phyloP scores from a whole-genome alignment of 2,797 vertebrate genomes.

The Petrocephalus schoutedeni region DNA sequence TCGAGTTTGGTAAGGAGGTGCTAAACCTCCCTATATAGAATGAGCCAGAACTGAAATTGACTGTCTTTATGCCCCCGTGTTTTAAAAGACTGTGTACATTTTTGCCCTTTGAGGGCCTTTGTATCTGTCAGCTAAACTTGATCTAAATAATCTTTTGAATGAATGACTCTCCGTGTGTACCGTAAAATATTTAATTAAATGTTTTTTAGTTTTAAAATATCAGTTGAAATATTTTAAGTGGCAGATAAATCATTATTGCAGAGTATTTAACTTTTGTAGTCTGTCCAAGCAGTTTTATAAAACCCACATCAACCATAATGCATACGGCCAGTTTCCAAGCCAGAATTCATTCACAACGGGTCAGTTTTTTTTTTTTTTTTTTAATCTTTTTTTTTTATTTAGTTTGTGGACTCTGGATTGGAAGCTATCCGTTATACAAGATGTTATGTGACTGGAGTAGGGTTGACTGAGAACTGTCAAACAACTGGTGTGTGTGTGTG shows the following conservation, averaged over 20 bases:
- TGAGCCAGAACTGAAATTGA: not conserved
- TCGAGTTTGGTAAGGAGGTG: not conserved
- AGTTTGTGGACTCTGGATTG: not conserved
- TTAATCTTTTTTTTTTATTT: not conserved
- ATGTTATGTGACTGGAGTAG: not conserved
- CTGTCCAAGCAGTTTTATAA: not conserved
- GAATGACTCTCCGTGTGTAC: not conserved
- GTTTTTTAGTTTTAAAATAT: not conserved
- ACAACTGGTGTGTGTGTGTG: not conserved
- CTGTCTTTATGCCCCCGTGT: not conserved
- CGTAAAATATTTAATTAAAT: not conserved
- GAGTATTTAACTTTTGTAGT: not conserved
- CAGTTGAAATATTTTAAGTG: not conserved
- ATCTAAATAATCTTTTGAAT: not conserved
- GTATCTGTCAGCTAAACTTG: not conserved
- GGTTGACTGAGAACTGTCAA: not conserved
- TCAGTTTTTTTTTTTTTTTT: no score
- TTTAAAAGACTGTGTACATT: not conserved
- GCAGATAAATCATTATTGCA: not conserved
- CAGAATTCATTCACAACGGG: not conserved
- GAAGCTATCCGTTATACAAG: not conserved
- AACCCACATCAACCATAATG: not conserved
- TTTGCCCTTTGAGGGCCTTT: not conserved
- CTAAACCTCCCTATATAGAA: not conserved
- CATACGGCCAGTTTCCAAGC: not conserved